Evolutionary conservation across 1,140 invertebrate species (phyloP).

Genomic region (Chrysomallon squamiferum): DNA sequence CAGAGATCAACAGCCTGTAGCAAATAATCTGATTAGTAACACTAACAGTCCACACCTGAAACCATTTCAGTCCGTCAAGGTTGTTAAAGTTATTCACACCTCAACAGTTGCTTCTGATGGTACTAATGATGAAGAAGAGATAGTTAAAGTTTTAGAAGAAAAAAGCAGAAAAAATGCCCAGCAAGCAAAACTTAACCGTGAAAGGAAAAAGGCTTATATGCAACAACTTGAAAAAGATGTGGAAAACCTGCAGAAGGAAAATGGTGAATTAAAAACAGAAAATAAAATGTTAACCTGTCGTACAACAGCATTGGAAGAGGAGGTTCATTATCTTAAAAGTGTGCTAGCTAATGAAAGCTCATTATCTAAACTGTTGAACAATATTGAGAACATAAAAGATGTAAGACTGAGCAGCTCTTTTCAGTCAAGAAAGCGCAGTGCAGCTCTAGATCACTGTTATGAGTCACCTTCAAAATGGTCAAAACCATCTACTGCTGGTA

Average conservation of each 20-base stretch:
- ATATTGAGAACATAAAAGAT: conserved; percentile 47
- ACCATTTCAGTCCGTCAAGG: background rate
- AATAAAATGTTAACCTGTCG: conserved; percentile 23
- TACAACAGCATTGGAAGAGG: conserved; percentile 34
- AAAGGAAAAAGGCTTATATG: conserved; percentile 57
- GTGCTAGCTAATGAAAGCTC: conserved; percentile 56
- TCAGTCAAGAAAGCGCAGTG: conserved; percentile 24
- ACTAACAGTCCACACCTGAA: too few species aligned
- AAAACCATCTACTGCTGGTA: conserved; percentile 31
- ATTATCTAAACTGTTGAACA: conserved; percentile 48
- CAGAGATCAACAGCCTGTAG: too few species aligned
- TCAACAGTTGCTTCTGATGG: background rate
- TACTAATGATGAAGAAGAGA: background rate
- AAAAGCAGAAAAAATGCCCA: conserved; percentile 55
- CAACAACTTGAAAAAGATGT: conserved; percentile 47
- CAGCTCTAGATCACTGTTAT: conserved; percentile 44
- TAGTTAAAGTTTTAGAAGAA: conserved; percentile 40
- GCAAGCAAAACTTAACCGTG: conserved; percentile 53
- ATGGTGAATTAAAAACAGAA: conserved; percentile 29
- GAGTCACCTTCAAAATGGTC: conserved; percentile 7
- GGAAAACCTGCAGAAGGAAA: conserved; percentile 34
- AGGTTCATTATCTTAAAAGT: conserved; percentile 53
- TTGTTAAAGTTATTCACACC: background rate
- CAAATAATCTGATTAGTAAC: too few species aligned
- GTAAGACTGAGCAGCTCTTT: conserved; percentile 46